Evolutionary conservation across 2,888 invertebrate genomes (phyloP).

Genomic region (Hydrotaea diabolus): DNA sequence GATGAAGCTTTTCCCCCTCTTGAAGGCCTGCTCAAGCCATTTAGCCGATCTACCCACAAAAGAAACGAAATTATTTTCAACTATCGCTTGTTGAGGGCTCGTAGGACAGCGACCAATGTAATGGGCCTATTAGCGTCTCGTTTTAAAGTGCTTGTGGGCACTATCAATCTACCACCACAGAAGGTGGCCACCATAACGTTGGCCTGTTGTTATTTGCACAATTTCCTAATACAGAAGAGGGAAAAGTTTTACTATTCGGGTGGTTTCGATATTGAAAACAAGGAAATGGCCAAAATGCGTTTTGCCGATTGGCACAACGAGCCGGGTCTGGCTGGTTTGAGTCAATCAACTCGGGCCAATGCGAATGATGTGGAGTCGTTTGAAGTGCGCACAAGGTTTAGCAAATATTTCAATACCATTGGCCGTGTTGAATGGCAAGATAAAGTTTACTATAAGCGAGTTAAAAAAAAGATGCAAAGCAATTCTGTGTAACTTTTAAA

Average conservation of each 20-base stretch:
- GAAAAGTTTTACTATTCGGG: background rate
- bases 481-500: too few species aligned
- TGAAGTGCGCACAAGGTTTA: background rate
- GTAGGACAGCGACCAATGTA: background rate
- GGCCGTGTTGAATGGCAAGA: background rate
- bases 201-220: slow-evolving; percentile 4
- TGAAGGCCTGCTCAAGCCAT: background rate
- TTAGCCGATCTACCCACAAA: background rate
- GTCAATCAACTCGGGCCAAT: background rate
- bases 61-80: background rate
- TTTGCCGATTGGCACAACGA: background rate
- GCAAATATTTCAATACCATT: background rate
- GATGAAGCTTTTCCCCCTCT: background rate
- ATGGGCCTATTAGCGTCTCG: background rate
- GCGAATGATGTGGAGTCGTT: background rate
- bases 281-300: background rate
- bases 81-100: background rate
- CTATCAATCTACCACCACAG: background rate
- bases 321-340: background rate
- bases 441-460: background rate
- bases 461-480: too few species aligned
- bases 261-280: background rate
- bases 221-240: background rate
- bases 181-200: background rate
- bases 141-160: background rate